These are phyloP conservation scores for Salvelinus alpinus DNA, from an alignment of 2,113 vertebrate species.

Conservation along the genomic window DNA sequence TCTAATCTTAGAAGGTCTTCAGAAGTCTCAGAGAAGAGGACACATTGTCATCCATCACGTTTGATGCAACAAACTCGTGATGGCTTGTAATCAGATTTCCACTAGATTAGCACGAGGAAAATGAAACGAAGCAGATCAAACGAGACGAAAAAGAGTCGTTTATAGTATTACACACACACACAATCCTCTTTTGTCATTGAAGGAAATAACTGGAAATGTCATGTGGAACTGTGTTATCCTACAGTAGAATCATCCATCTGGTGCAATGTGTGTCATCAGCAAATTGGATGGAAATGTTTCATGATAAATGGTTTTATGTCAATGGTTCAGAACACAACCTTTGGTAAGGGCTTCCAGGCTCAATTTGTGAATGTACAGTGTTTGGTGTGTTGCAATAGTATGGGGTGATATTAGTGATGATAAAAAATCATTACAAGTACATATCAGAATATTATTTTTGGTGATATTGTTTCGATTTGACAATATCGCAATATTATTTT, in stretches of 20 bases:
- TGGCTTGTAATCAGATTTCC: constrained; percentile 62
- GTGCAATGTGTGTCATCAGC: neutral
- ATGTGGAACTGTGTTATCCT: neutral
- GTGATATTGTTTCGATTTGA: no score
- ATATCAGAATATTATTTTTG: no score
- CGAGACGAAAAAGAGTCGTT: constrained; percentile 48
- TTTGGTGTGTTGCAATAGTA: no score
- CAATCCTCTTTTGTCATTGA: constrained; percentile 30
- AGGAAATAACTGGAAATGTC: neutral
- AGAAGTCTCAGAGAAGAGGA: constrained; percentile 51
- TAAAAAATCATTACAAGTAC: no score
- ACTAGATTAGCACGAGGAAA: constrained; percentile 56
- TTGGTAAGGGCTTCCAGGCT: no score
- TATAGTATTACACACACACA: constrained; percentile 62
- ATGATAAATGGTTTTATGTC: no score
- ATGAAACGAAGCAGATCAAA: constrained; percentile 67
- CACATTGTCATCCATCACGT: constrained; percentile 66
- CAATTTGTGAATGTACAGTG: no score
- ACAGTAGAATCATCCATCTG: neutral
- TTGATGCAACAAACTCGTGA: constrained; percentile 68
- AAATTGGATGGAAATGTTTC: no score
- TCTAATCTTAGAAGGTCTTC: constrained; percentile 63
- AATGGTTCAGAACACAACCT: no score
- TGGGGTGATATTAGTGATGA: no score
- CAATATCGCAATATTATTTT: no score